phyloP scores from a whole-genome alignment of 2,888 invertebrate species.

The Pammene aurita region DNA sequence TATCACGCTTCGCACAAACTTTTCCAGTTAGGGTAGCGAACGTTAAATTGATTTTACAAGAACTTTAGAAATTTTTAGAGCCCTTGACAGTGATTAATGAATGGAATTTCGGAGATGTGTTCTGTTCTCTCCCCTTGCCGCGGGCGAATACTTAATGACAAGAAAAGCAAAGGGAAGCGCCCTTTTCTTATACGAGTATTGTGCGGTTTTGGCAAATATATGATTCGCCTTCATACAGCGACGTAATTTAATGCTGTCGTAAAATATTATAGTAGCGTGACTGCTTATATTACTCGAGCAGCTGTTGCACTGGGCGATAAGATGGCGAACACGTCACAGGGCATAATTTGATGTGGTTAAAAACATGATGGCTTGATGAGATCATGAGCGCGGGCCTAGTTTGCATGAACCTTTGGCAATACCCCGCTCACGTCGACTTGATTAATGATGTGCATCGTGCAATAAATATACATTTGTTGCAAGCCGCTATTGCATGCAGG shows the following conservation, averaged over 20 bases:
- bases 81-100: conserved; percentile 81
- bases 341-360: conserved; percentile 69
- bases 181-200: conserved; percentile 48
- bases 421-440: conserved; percentile 62
- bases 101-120: conserved; percentile 72
- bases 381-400: conserved; percentile 59
- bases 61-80: conserved; percentile 77
- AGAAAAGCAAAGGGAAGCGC: conserved; percentile 67
- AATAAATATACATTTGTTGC: conserved; percentile 46
- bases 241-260: conserved; percentile 67
- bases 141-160: conserved; percentile 56
- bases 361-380: conserved; percentile 72
- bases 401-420: conserved; percentile 71
- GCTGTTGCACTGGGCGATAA: conserved; percentile 53
- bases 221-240: conserved; percentile 57
- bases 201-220: conserved; percentile 53
- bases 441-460: conserved; percentile 63
- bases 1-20: conserved; percentile 68
- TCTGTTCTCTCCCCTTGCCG: conserved; percentile 60
- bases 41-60: conserved; percentile 79
- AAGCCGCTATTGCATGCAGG: conserved; percentile 53
- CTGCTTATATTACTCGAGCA: conserved; percentile 62
- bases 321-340: conserved; percentile 45
- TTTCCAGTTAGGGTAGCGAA: conserved; percentile 67
- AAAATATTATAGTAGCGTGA: conserved; percentile 65